These are phyloP conservation scores for Caligus rogercresseyi DNA, from an alignment of 1,140 invertebrate species.

Conservation along the genomic window DNA sequence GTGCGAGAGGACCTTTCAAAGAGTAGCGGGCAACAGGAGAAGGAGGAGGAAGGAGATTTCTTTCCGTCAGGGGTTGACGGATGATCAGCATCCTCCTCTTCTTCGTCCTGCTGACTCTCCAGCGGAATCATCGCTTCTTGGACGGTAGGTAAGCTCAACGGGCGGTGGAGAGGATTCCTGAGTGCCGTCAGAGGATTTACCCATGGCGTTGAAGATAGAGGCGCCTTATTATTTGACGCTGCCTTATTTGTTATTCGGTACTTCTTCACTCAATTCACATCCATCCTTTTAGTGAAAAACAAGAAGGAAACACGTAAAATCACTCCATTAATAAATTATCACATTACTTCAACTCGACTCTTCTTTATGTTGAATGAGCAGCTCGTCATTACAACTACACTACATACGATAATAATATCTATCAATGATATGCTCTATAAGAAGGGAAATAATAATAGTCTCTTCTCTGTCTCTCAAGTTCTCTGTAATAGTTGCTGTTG, in stretches of 20 bases:
- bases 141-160: background rate
- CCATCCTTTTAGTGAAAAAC: background rate
- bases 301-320: too few species aligned
- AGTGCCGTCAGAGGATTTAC: background rate
- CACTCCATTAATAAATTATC: too few species aligned
- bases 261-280: background rate
- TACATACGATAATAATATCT: too few species aligned
- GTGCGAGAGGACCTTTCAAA: background rate
- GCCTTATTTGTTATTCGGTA: background rate
- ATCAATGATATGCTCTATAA: too few species aligned
- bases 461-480: background rate
- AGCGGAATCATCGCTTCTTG: too few species aligned
- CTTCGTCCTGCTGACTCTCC: background rate
- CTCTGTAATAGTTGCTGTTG: background rate
- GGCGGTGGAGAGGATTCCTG: background rate
- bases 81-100: background rate
- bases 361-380: too few species aligned
- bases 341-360: too few species aligned
- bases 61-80: background rate
- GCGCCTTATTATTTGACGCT: background rate
- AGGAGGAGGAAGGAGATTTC: background rate
- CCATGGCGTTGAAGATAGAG: too few species aligned
- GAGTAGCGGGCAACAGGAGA: background rate
- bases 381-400: too few species aligned
- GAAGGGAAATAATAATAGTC: too few species aligned